Conservation (phyloP, 92 coral and sea anemone genomes). For the Ricordea florida region DNA sequence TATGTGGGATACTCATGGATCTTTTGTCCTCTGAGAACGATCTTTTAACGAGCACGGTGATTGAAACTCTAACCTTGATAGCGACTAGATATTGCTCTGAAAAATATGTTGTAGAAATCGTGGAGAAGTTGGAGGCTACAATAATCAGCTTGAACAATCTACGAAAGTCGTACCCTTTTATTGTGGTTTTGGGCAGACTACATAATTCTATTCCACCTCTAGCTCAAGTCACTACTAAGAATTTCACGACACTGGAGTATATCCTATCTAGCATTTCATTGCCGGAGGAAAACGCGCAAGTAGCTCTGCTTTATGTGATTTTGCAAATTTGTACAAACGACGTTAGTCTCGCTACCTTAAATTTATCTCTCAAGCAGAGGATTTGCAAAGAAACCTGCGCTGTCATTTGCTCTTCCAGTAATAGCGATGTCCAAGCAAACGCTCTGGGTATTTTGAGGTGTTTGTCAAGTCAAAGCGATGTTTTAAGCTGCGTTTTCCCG, state of each 20-base stretch:
- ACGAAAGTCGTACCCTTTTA: conserved; percentile 68
- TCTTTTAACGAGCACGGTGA: conserved; percentile 43
- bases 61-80: conserved; percentile 68
- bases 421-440: conserved; percentile 57
- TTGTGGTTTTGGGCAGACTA: conserved; percentile 79
- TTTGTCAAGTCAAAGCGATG: conserved; percentile 23
- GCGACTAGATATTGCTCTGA: conserved; percentile 66
- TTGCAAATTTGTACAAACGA: conserved; percentile 60
- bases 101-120: conserved; percentile 67
- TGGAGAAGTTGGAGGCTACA: conserved; percentile 60
- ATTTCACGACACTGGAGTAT: conserved; percentile 29
- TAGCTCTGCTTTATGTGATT: conserved; percentile 67
- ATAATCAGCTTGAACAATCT: conserved; percentile 61
- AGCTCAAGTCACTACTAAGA: conserved; percentile 41
- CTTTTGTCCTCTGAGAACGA: conserved; percentile 69
- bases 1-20: conserved; percentile 59
- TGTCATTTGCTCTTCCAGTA: conserved; percentile 55
- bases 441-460: conserved; percentile 73
- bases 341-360: conserved; percentile 28
- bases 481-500: background rate
- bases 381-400: conserved; percentile 74
- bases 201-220: conserved; percentile 67
- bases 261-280: conserved; percentile 51
- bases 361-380: conserved; percentile 23
- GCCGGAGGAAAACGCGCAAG: conserved; percentile 76